A percentile compares a stretch with the other conserved stretches of the same genome.
phyloP scores from a whole-genome alignment of 2,113 vertebrate genomes.

The Galemys pyrenaicus region DNA sequence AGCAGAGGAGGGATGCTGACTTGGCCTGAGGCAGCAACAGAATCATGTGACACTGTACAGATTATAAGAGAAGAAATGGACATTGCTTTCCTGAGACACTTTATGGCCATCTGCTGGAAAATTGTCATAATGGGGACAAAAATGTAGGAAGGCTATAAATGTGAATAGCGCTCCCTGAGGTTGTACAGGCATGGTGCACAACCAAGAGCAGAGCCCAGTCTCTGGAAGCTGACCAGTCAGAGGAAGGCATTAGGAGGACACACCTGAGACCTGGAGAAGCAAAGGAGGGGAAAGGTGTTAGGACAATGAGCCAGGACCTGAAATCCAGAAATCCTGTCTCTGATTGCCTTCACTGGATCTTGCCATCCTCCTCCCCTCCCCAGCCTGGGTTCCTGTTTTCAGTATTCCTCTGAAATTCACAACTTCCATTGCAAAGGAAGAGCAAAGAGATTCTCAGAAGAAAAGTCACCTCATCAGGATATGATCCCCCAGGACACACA shows the following conservation, averaged over 20 bases:
- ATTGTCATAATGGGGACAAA: not conserved
- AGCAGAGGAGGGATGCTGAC: not conserved
- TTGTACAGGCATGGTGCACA: fast-evolving
- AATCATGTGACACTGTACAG: not conserved
- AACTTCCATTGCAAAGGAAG: not conserved
- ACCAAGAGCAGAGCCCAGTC: not conserved
- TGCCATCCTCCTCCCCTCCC: not conserved
- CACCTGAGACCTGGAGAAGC: too few species aligned
- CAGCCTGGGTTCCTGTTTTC: not conserved
- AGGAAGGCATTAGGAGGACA: not conserved
- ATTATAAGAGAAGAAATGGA: not conserved
- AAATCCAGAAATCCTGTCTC: not conserved
- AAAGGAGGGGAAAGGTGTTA: not conserved
- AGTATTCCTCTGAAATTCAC: not conserved
- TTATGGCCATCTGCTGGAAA: slow-evolving; percentile 72
- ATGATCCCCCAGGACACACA: not conserved
- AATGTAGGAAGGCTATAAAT: not conserved
- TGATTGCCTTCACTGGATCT: not conserved
- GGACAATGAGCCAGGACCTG: not conserved
- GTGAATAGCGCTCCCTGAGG: not conserved
- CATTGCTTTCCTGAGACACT: slow-evolving; percentile 55
- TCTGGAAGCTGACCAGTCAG: not conserved
- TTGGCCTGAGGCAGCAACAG: not conserved
- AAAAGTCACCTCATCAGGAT: not conserved
- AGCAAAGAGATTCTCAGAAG: not conserved